These are phyloP conservation scores for Notospermus geniculatus DNA, from an alignment of 1,140 invertebrate genomes.

Conservation along the genomic window DNA sequence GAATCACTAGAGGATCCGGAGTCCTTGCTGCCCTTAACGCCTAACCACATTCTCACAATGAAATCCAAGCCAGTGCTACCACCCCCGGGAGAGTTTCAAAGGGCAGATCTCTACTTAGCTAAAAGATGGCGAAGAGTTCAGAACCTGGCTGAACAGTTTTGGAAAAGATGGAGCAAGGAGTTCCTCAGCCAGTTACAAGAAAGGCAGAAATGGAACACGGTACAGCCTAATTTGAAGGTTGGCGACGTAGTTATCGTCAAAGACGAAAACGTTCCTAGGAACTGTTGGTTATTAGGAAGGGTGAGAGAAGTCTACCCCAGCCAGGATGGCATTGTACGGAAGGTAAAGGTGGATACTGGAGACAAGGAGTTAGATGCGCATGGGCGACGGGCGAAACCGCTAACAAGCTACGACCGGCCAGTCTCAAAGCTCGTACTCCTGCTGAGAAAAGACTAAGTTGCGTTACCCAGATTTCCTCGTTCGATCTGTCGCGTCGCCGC, in stretches of 20 bases:
- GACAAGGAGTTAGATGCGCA: no score
- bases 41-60: constrained; percentile 3
- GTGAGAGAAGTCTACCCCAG: no score
- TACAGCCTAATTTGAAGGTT: neutral
- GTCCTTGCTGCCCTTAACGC: neutral
- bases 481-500: no score
- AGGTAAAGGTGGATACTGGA: no score
- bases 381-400: no score
- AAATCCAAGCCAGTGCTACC: constrained; percentile 1
- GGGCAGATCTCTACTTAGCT: neutral
- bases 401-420: no score
- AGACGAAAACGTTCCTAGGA: no score
- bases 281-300: no score
- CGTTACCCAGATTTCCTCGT: no score
- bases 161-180: constrained; percentile 9
- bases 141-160: neutral
- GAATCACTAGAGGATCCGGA: neutral
- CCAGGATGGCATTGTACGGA: no score
- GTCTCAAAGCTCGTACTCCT: no score
- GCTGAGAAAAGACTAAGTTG: no score
- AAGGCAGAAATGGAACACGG: neutral
- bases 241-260: neutral
- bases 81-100: neutral
- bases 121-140: constrained; percentile 7
- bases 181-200: neutral